phyloP scores from a whole-genome alignment of 2,113 vertebrate genomes.

The Sinocyclocheilus anophthalmus region DNA sequence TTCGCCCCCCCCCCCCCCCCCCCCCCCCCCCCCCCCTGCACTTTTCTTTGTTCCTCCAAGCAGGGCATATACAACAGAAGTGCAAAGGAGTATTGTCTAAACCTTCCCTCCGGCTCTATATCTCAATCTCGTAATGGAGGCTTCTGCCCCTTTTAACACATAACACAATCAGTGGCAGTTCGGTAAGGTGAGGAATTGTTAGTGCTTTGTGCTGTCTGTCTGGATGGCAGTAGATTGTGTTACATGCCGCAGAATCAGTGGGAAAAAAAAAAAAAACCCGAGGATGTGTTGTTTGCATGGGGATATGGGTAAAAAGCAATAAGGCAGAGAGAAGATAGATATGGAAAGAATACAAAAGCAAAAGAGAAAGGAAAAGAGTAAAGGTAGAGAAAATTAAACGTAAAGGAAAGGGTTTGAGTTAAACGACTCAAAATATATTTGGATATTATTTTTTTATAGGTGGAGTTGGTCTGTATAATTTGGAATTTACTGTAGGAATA shows the following conservation, averaged over 20 bases:
- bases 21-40: no score
- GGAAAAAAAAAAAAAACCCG: no score
- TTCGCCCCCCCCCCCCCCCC: no score
- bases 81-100: slow-evolving; percentile 21
- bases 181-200: slow-evolving; percentile 43
- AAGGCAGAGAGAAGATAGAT: not conserved
- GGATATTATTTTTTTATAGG: not conserved
- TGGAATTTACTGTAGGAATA: not conserved
- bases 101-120: not conserved
- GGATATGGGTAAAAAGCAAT: not conserved
- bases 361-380: not conserved
- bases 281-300: not conserved
- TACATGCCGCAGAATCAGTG: no score
- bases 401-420: no score
- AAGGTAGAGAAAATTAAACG: not conserved
- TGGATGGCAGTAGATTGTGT: slow-evolving; percentile 50
- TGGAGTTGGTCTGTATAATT: not conserved
- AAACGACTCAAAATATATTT: no score
- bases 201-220: slow-evolving; percentile 61
- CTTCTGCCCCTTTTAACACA: slow-evolving; percentile 76
- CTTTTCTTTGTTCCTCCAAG: slow-evolving; percentile 65
- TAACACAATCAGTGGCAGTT: slow-evolving; percentile 60
- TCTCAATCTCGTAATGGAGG: slow-evolving; percentile 56
- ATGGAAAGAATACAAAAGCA: slow-evolving; percentile 49
- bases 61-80: slow-evolving; percentile 18